phyloP scores from a whole-genome alignment of 1,140 invertebrate genomes.

The Pollicipes pollicipes region DNA sequence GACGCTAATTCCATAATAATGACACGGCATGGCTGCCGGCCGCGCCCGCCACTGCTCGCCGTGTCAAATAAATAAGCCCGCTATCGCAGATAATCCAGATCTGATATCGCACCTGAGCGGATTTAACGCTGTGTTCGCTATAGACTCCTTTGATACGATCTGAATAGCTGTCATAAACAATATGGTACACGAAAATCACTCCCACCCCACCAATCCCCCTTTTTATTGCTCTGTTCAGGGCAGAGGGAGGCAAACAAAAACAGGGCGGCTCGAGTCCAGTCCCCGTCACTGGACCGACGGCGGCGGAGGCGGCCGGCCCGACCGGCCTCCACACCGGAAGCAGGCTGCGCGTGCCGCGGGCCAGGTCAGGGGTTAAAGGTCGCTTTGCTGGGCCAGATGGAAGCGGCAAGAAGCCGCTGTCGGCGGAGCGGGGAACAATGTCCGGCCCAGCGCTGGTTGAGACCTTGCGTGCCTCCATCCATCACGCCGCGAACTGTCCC shows the following conservation, averaged over 20 bases:
- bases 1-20: constrained; percentile 2
- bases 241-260: background rate
- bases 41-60: background rate
- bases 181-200: background rate
- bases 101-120: background rate
- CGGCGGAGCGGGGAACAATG: background rate
- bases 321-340: background rate
- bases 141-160: background rate
- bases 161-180: constrained; percentile 1
- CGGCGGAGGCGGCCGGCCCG: no score
- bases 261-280: background rate
- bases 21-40: background rate
- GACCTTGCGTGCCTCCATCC: background rate
- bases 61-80: background rate
- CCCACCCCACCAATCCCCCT: background rate
- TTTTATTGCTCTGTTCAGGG: background rate
- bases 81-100: background rate
- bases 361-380: background rate
- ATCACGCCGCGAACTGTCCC: background rate
- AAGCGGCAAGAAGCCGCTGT: background rate
- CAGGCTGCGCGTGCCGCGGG: background rate
- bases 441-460: background rate
- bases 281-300: background rate
- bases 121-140: background rate
- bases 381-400: background rate